phyloP scores from a whole-genome alignment of 2,113 vertebrate species.

The Misgurnus mizolepis region DNA sequence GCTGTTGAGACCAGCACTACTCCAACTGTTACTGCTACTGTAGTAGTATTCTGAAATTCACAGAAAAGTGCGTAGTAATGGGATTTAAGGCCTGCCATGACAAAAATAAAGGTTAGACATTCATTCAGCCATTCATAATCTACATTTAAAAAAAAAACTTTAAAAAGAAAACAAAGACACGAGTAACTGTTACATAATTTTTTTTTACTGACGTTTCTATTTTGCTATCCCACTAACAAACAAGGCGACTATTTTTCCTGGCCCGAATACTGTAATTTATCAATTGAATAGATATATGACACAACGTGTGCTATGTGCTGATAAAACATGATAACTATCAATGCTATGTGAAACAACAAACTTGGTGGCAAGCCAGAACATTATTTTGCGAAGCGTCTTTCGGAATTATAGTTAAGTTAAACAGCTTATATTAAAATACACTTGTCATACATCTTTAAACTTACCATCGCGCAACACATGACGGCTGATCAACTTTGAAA shows the following conservation, averaged over 20 bases:
- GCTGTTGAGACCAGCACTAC: constrained; percentile 68
- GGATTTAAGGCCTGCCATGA: neutral
- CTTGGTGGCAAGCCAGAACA: constrained; percentile 20
- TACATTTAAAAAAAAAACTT: neutral
- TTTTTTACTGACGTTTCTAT: constrained; percentile 3
- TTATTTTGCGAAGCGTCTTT: neutral
- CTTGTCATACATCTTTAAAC: neutral
- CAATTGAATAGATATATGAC: too few species aligned
- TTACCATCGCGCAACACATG: constrained; percentile 23
- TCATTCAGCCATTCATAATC: neutral
- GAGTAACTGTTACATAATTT: neutral
- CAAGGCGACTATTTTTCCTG: neutral
- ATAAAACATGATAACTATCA: neutral
- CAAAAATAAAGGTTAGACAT: neutral
- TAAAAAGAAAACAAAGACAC: neutral
- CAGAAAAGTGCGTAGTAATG: neutral
- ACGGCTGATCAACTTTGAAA: neutral
- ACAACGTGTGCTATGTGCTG: neutral
- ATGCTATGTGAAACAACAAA: neutral
- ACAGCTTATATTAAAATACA: neutral
- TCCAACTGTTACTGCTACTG: constrained; percentile 67
- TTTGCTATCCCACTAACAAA: neutral
- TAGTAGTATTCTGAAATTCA: constrained; percentile 50
- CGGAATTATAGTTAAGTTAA: neutral
- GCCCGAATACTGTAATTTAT: neutral